Conservation (phyloP, 1,140 invertebrate genomes). For the Euura saliciscinereae region DNA sequence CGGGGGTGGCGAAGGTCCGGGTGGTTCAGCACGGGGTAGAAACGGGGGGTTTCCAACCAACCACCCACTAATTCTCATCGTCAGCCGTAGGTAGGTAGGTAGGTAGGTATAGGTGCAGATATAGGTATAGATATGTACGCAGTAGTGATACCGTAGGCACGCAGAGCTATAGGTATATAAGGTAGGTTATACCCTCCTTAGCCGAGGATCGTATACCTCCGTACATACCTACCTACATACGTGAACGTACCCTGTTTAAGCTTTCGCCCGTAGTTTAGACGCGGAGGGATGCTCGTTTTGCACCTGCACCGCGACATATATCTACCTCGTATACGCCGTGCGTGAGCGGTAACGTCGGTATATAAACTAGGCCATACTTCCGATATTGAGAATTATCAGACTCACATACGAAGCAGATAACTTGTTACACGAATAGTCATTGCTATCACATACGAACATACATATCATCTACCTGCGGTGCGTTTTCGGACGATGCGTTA, state of each 20-base stretch:
- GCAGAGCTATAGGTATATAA: no score
- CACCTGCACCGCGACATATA: background rate
- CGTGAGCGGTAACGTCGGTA: no score
- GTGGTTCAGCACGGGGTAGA: slow-evolving; percentile 11
- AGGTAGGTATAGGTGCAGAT: background rate
- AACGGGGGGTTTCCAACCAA: background rate
- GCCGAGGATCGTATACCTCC: slow-evolving; percentile 1
- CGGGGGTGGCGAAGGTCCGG: slow-evolving; percentile 16
- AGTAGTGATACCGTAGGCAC: no score
- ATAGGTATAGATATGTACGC: background rate
- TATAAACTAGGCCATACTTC: no score
- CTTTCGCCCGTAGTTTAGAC: background rate
- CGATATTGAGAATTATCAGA: no score
- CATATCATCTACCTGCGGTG: no score
- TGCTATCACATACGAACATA: no score
- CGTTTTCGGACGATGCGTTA: no score
- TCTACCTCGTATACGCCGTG: no score
- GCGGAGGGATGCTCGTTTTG: background rate
- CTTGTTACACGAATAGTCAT: no score
- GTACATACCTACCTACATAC: no score
- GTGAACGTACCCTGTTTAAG: background rate
- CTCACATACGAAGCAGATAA: no score
- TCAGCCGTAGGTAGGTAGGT: background rate
- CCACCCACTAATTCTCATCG: slow-evolving; percentile 6
- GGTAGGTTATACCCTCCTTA: background rate